These are phyloP conservation scores for Equus przewalskii DNA, from an alignment of 2,113 vertebrate species.

Conservation along the genomic window DNA sequence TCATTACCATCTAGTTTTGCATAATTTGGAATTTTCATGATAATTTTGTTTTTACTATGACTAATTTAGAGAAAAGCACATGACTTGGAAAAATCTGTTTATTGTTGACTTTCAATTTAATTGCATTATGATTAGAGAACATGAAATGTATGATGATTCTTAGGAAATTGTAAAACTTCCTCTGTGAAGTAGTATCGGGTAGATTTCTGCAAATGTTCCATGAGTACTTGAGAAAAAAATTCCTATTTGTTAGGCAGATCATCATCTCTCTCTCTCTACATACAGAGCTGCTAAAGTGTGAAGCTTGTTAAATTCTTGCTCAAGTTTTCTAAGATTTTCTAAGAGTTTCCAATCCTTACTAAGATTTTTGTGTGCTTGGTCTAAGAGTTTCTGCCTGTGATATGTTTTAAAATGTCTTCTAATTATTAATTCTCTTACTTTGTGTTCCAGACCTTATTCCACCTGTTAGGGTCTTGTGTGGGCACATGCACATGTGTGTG, in stretches of 20 bases:
- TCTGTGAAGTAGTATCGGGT: not conserved
- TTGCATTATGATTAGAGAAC: not conserved
- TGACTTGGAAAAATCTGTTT: not conserved
- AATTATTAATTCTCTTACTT: not conserved
- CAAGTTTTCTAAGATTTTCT: not conserved
- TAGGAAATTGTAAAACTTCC: not conserved
- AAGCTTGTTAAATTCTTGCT: not conserved
- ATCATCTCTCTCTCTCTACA: not conserved
- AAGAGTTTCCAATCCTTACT: not conserved
- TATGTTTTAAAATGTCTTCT: not conserved
- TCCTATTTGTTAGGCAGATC: not conserved
- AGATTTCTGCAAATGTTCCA: not conserved
- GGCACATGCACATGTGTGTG: not conserved
- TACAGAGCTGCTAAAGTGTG: not conserved
- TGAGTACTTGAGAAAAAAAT: not conserved
- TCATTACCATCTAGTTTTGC: not conserved
- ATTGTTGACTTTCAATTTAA: conserved; percentile 4
- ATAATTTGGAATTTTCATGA: not conserved
- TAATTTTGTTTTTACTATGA: not conserved
- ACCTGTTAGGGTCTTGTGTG: not conserved
- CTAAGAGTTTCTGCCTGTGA: not conserved
- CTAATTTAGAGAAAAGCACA: not conserved
- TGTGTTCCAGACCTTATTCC: not conserved
- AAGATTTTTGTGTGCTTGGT: not conserved
- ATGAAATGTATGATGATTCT: not conserved